These are phyloP conservation scores for Paracentrotus lividus DNA, from an alignment of 53 echinoderm and acorn worm species.

Conservation along the genomic window DNA sequence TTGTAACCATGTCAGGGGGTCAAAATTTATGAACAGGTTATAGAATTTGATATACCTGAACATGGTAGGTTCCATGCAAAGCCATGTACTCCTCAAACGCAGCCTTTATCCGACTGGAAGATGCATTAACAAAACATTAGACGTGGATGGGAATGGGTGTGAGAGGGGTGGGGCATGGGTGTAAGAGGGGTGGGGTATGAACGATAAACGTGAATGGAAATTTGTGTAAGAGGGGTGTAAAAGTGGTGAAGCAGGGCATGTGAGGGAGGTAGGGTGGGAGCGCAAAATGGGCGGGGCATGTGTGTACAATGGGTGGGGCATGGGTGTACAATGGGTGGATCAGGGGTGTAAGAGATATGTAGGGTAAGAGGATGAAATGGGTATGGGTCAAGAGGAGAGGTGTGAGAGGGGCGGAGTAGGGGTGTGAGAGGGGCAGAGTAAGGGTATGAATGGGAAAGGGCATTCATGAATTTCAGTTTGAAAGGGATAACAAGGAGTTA, in stretches of 20 bases:
- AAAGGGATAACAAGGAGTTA: background rate
- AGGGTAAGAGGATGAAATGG: no score
- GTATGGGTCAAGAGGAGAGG: no score
- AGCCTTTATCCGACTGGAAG: constrained; percentile 63
- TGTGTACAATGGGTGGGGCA: background rate
- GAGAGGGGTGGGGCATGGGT: background rate
- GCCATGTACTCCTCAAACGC: constrained; percentile 57
- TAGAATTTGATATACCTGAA: constrained; percentile 46
- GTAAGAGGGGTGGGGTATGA: background rate
- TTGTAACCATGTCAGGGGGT: no score
- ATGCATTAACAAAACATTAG: constrained; percentile 13
- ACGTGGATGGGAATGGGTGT: background rate
- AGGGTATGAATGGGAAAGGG: background rate
- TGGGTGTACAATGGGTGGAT: background rate
- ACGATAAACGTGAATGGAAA: background rate
- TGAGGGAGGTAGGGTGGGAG: background rate
- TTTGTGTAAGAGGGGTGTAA: no score
- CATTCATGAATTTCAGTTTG: background rate
- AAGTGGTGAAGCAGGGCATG: no score
- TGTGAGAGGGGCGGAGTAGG: background rate
- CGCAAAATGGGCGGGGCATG: no score
- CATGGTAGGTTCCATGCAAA: constrained; percentile 54
- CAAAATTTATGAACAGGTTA: constrained; percentile 19
- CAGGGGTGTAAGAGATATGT: no score
- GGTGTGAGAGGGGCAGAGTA: background rate